phyloP scores from a whole-genome alignment of 2,113 vertebrate genomes.

The Atrichornis clamosus region DNA sequence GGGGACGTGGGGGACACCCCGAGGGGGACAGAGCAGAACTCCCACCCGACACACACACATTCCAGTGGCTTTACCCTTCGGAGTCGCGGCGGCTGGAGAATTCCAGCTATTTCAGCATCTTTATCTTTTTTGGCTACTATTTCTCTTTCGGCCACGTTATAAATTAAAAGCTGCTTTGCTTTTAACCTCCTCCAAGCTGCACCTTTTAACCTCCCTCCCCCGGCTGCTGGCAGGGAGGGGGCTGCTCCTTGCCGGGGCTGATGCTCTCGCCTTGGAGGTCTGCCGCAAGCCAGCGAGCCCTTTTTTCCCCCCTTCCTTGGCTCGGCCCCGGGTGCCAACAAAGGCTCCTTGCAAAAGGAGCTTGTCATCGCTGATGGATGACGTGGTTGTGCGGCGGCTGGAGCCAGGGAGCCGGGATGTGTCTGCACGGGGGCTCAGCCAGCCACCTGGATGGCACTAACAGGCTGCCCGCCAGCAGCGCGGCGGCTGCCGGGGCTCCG shows the following conservation, averaged over 20 bases:
- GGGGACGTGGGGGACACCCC: background rate
- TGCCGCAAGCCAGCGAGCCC: background rate
- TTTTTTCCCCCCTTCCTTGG: background rate
- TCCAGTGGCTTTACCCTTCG: conserved; percentile 46
- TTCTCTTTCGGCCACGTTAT: conserved; percentile 47
- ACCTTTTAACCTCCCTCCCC: conserved; percentile 40
- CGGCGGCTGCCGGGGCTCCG: background rate
- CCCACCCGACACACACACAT: background rate
- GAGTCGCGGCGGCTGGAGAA: conserved; percentile 57
- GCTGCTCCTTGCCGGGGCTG: background rate
- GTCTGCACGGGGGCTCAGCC: background rate
- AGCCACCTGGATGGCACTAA: conserved; percentile 49
- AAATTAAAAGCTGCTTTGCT: conserved; percentile 57
- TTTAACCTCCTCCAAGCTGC: conserved; percentile 46
- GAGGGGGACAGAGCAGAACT: background rate
- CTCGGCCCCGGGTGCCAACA: conserved; percentile 37
- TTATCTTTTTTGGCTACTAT: conserved; percentile 56
- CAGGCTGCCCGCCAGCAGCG: background rate
- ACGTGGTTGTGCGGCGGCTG: background rate
- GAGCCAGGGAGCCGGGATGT: conserved; percentile 28
- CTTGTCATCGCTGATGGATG: conserved; percentile 56
- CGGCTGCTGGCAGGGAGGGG: background rate
- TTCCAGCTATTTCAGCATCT: conserved; percentile 63
- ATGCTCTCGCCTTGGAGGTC: conserved; percentile 25
- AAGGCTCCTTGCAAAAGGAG: conserved; percentile 58